A percentile compares a stretch with the other conserved stretches of the same genome.
Evolutionary conservation across 2,888 invertebrate genomes (phyloP).

Genomic region (Ametastegia equiseti): DNA sequence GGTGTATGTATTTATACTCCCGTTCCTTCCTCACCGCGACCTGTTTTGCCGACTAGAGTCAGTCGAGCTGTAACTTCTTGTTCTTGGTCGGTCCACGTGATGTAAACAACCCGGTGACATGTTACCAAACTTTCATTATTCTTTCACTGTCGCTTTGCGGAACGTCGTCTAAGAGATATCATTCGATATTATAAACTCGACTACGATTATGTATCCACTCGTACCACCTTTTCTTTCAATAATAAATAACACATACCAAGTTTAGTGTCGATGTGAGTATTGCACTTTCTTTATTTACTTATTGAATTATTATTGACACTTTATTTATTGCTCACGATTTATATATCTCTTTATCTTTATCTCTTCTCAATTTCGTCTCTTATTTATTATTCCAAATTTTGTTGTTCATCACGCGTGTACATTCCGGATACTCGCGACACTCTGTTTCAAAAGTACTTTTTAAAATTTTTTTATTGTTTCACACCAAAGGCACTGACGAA

Average conservation of each 20-base stretch:
- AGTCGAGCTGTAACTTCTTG: not conserved
- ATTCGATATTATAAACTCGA: not conserved
- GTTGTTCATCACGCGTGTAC: no score
- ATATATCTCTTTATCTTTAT: not conserved
- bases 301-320: not conserved
- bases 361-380: no score
- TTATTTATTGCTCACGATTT: not conserved
- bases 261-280: not conserved
- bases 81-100: no score
- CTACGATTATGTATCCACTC: not conserved
- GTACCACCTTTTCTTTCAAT: not conserved
- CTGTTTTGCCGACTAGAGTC: slow-evolving; percentile 11
- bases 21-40: no score
- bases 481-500: no score
- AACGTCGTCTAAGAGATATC: not conserved
- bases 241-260: not conserved
- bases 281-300: slow-evolving; percentile 40
- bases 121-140: slow-evolving; percentile 49
- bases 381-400: no score
- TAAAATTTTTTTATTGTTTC: no score
- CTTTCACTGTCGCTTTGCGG: not conserved
- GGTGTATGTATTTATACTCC: not conserved
- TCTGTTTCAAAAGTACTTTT: no score
- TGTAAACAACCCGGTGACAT: slow-evolving; percentile 42
- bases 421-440: no score